These are phyloP conservation scores for Bilobella aurantiaca DNA, from an alignment of 1,140 invertebrate species.

Conservation along the genomic window DNA sequence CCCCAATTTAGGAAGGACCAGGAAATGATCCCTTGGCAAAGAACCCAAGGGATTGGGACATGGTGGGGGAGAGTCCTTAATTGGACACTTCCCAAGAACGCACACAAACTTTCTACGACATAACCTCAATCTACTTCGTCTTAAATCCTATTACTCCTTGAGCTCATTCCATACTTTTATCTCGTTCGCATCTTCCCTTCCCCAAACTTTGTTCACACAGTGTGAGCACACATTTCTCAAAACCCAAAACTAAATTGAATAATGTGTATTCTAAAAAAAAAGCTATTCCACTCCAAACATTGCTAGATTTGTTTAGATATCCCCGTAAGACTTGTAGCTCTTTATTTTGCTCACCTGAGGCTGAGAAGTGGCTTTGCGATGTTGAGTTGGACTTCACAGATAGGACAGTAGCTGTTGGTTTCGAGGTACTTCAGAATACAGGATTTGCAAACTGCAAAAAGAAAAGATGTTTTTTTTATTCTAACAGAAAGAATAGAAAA, in stretches of 20 bases:
- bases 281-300: too few species aligned
- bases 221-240: too few species aligned
- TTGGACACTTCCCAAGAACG: background rate
- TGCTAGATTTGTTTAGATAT: background rate
- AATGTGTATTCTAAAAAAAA: too few species aligned
- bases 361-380: slow-evolving; percentile 47
- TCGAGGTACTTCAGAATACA: slow-evolving; percentile 53
- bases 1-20: background rate
- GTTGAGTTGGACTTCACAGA: slow-evolving; percentile 51
- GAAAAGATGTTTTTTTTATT: background rate
- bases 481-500: background rate
- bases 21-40: background rate
- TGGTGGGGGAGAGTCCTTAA: background rate
- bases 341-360: slow-evolving; percentile 24
- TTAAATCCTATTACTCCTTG: slow-evolving; percentile 6
- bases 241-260: too few species aligned
- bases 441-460: slow-evolving; percentile 50
- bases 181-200: too few species aligned
- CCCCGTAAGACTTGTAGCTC: too few species aligned
- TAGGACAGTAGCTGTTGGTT: slow-evolving; percentile 49
- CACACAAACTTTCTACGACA: background rate
- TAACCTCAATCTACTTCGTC: background rate
- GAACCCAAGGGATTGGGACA: background rate
- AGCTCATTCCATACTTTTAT: too few species aligned
- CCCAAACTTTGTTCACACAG: too few species aligned